A percentile compares a stretch with the other conserved stretches of the same genome.
phyloP scores from a whole-genome alignment of 37 sponge, comb jelly and placozoan species.

The Cladorhizidae sp. region DNA sequence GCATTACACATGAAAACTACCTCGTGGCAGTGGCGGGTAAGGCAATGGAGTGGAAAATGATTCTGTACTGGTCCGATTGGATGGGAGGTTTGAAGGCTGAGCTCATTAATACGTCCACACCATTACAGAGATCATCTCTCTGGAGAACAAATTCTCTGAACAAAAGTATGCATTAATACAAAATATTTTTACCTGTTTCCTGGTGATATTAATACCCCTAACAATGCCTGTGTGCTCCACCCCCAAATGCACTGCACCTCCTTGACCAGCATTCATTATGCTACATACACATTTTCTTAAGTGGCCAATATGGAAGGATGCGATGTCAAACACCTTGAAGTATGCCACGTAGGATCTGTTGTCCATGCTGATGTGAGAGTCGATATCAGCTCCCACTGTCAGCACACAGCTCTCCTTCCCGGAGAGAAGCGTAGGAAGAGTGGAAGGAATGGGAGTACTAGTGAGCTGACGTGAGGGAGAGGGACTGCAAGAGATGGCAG shows the following conservation, averaged over 20 bases:
- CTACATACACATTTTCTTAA: conserved; percentile 8
- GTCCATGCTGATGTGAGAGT: not conserved
- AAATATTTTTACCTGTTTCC: conserved; percentile 3
- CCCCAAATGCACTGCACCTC: conserved; percentile 5
- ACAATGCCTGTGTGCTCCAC: conserved; percentile 5
- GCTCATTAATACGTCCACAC: conserved; percentile 21
- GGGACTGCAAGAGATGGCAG: no score
- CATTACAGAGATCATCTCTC: conserved; percentile 18
- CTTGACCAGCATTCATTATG: conserved; percentile 18
- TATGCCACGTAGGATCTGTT: not conserved
- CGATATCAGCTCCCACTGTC: no score
- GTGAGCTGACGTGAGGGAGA: no score
- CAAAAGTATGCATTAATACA: not conserved
- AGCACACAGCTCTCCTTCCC: no score
- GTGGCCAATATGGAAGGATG: not conserved
- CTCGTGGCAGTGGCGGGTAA: not conserved
- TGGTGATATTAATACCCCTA: conserved; percentile 2
- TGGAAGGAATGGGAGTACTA: no score
- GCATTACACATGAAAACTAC: no score
- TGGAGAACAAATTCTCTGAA: not conserved
- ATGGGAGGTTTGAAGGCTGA: conserved; percentile 5
- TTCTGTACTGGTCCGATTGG: conserved; percentile 1
- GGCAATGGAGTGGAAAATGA: not conserved
- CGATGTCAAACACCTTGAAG: not conserved
- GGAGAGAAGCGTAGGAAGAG: no score